Evolutionary conservation across 2,888 invertebrate species (phyloP).

Genomic region (Elegia similella): DNA sequence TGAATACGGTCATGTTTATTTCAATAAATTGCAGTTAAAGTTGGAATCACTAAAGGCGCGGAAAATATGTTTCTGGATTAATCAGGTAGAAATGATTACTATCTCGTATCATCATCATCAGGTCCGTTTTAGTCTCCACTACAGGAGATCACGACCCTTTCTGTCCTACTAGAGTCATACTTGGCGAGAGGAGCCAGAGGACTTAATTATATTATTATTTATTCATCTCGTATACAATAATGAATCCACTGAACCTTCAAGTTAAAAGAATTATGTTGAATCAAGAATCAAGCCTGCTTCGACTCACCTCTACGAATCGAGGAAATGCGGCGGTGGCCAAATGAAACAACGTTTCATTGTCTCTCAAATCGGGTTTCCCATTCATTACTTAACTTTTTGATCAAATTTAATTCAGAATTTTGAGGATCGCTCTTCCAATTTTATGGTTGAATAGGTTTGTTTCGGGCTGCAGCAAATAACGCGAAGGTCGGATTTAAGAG

Average conservation of each 20-base stretch:
- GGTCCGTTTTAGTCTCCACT: too few species aligned
- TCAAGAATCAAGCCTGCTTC: background rate
- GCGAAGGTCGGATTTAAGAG: slow-evolving; percentile 60
- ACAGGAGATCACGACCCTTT: too few species aligned
- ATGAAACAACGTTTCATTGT: slow-evolving; percentile 40
- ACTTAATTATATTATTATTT: too few species aligned
- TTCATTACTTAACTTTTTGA: slow-evolving; percentile 72
- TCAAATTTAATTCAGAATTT: slow-evolving; percentile 70
- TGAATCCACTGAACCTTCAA: background rate
- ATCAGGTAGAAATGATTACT: too few species aligned
- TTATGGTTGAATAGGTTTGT: slow-evolving; percentile 71
- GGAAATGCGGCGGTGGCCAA: slow-evolving; percentile 21
- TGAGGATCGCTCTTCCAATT: slow-evolving; percentile 70
- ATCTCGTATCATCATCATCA: too few species aligned
- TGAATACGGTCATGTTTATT: too few species aligned
- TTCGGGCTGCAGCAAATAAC: slow-evolving; percentile 66
- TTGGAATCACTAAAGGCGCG: too few species aligned
- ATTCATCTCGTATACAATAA: too few species aligned
- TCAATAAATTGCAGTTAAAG: too few species aligned
- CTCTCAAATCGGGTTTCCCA: slow-evolving; percentile 50
- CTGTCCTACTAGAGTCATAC: too few species aligned
- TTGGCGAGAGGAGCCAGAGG: too few species aligned
- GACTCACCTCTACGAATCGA: slow-evolving; percentile 7
- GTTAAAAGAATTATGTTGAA: background rate
- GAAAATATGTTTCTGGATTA: too few species aligned